Conservation (phyloP, 2,113 vertebrate species). For the Platichthys flesus region DNA sequence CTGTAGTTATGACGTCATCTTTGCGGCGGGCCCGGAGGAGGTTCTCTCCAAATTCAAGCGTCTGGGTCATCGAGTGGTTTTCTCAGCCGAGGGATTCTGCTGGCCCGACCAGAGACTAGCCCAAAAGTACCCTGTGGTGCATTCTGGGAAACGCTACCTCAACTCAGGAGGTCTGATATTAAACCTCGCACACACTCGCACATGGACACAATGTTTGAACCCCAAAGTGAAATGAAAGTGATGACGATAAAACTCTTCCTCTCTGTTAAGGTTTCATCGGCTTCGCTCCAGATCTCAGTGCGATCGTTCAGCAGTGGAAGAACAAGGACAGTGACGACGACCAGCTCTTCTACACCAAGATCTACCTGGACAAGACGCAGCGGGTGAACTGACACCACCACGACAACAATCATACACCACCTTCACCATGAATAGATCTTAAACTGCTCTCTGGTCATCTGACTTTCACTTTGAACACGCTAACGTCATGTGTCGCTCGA, state of each 20-base stretch:
- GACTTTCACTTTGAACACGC: too few species aligned
- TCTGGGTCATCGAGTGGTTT: conserved; percentile 62
- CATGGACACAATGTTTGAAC: background rate
- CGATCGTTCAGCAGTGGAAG: conserved; percentile 74
- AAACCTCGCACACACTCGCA: background rate
- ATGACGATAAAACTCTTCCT: background rate
- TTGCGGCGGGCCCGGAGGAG: conserved; percentile 64
- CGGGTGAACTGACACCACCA: conserved; percentile 42
- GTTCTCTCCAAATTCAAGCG: conserved; percentile 63
- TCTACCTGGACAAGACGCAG: conserved; percentile 71
- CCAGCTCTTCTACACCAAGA: conserved; percentile 75
- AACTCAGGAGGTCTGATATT: conserved; percentile 70
- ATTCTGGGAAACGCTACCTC: conserved; percentile 76
- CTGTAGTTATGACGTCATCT: conserved; percentile 72
- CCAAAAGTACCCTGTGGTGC: conserved; percentile 70
- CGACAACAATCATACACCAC: background rate
- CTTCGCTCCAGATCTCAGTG: conserved; percentile 50
- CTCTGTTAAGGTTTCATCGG: conserved; percentile 65
- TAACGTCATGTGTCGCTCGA: too few species aligned
- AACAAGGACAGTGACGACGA: conserved; percentile 73
- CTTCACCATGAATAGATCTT: background rate
- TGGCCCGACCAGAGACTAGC: conserved; percentile 76
- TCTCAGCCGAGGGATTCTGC: conserved; percentile 72
- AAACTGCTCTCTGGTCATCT: too few species aligned
- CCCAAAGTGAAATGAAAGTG: too few species aligned